These are phyloP conservation scores for Lepidocolaptes lacrymiger DNA, from an alignment of 2,797 vertebrate species.

Conservation along the genomic window DNA sequence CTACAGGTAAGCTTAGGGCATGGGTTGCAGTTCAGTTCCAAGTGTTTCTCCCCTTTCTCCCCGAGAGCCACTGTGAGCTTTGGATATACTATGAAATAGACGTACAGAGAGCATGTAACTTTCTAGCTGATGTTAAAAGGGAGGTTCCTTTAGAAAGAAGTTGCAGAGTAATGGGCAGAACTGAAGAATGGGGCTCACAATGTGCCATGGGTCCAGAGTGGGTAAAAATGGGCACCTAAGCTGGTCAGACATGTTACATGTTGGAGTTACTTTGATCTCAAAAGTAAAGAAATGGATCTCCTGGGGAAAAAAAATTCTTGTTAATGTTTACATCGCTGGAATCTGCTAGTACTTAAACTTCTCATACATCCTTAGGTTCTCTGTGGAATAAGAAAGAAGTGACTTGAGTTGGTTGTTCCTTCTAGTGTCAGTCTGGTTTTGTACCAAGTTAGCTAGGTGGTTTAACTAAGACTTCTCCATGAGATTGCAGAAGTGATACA, in stretches of 20 bases:
- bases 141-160: background rate
- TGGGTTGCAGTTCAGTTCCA: background rate
- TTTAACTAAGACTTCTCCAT: background rate
- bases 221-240: accelerated
- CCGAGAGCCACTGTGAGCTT: background rate
- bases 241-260: accelerated
- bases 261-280: background rate
- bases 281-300: background rate
- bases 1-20: background rate
- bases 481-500: background rate
- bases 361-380: background rate
- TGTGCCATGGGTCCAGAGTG: too few species aligned
- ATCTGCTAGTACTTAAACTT: background rate
- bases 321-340: background rate
- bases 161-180: background rate
- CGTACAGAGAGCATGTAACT: accelerated
- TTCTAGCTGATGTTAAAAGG: too few species aligned
- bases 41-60: background rate
- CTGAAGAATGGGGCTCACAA: background rate
- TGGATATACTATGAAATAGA: accelerated
- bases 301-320: background rate
- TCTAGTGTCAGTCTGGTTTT: background rate
- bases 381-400: background rate
- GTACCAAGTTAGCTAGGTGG: background rate
- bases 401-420: accelerated